Evolutionary conservation across 2,888 invertebrate genomes (phyloP), one percentile per base, ranked within the genome.

Genomic region (Odontocerum albicorne): DNA sequence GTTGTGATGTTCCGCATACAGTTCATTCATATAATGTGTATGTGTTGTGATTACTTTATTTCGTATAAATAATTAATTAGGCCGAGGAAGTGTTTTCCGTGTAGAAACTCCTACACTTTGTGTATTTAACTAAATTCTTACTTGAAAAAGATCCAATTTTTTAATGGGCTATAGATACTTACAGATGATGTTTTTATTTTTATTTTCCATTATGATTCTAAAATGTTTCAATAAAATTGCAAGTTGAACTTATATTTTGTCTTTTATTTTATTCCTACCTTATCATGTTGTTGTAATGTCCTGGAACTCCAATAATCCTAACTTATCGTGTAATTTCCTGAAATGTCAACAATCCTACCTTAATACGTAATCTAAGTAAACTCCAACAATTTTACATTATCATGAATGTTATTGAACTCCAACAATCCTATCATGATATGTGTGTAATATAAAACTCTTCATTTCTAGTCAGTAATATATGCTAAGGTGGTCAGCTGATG

Each of bases 21-120:
- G 4, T 32, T 32, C 13, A 40, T 31, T 32, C 15, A 15, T 50
- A 50, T 16, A 50, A 43, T 50, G 15, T 33, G 43, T 35, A 21
- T 47, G 50, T 50, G 50, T 50, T 50, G 50, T 50, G 50, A 50
- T 50, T 50, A 50, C 42, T 50, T 43, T 50, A 50, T 43, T 50
- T 50, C 35, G 50, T 21, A 42, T 42, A 16, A 22, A 22, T 13
- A 16, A 10, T 43, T 43, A 10, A 32, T 40, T 49, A 49, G 17
- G 32, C 32, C 3, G 32, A 7, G 19, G 27, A 17, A 16, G 19
- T 44, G 44, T 32, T 44, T 44, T 44, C n/a, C 15, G 16, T 32
- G 33, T 44, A 27, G 27, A 7, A n/a, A 27, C 27, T 4, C 27
- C 27, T 27, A 27, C 10, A 27, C n/a, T 27, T 10, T 7, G 27